A percentile compares a stretch with the other conserved stretches of the same genome.
Evolutionary conservation across 2,888 invertebrate genomes (phyloP).

Genomic region (Heliconius ismenius): DNA sequence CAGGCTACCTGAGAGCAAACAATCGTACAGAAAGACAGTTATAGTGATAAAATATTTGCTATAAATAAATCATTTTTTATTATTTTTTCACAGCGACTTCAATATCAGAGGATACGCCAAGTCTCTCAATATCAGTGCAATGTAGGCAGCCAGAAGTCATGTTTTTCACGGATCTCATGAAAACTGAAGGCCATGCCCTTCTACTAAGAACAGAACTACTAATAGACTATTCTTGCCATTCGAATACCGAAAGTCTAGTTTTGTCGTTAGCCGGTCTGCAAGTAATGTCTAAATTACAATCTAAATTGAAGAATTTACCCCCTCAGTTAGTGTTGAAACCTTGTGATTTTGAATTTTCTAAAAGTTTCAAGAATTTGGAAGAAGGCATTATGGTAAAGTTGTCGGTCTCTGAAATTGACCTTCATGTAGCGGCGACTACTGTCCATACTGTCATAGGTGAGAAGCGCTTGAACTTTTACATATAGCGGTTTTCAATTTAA

Average conservation of each 20-base stretch:
- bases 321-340: constrained; percentile 85
- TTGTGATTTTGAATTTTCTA: constrained; percentile 86
- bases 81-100: constrained; percentile 67
- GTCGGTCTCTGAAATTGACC: constrained; percentile 85
- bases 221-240: constrained; percentile 86
- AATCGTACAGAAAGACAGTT: no score
- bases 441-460: constrained; percentile 86
- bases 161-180: constrained; percentile 85
- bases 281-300: constrained; percentile 83
- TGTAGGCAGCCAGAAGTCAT: constrained; percentile 90
- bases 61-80: not conserved
- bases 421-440: constrained; percentile 87
- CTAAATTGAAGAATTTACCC: constrained; percentile 75
- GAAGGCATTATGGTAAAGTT: constrained; percentile 85
- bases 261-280: constrained; percentile 68
- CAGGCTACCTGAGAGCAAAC: no score
- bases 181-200: constrained; percentile 83
- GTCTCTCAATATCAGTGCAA: constrained; percentile 86
- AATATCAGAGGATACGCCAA: constrained; percentile 75
- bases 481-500: no score
- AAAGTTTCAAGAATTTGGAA: constrained; percentile 83
- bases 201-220: constrained; percentile 86
- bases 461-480: constrained; percentile 33
- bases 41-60: not conserved
- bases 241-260: constrained; percentile 84